Percentiles rank a stretch among this genome's conserved stretches.
phyloP scores from a whole-genome alignment of 2,113 vertebrate genomes.

The Rhizomys pruinosus region DNA sequence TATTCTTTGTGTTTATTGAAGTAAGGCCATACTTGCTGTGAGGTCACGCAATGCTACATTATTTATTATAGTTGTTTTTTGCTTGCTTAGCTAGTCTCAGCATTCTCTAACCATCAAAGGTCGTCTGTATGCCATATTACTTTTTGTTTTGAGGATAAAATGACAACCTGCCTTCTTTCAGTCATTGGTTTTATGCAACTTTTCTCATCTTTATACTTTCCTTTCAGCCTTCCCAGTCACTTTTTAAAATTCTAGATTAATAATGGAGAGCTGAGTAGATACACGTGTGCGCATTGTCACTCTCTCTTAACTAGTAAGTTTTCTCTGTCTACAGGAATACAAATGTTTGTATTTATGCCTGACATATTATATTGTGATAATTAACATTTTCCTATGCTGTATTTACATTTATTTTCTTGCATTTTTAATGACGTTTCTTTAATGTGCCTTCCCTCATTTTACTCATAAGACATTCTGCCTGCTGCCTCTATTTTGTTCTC shows the following conservation, averaged over 20 bases:
- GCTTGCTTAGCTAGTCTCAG: neutral
- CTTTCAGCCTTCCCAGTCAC: neutral
- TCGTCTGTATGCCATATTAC: neutral
- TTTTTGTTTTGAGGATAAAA: neutral
- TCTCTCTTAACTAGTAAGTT: constrained; percentile 2
- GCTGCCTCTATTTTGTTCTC: neutral
- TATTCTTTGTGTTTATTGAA: neutral
- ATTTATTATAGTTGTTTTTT: neutral
- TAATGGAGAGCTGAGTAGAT: neutral
- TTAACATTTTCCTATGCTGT: neutral
- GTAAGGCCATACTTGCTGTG: neutral
- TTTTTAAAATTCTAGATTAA: constrained; percentile 12
- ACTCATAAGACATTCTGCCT: neutral
- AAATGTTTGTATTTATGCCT: neutral
- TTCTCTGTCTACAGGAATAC: neutral
- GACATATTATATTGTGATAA: neutral
- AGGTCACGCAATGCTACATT: neutral
- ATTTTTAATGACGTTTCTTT: neutral
- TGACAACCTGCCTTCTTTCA: neutral
- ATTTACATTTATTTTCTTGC: neutral
- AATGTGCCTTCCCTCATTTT: neutral
- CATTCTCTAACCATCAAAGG: neutral
- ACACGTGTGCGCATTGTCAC: neutral
- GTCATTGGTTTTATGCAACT: neutral
- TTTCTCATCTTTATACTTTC: constrained; percentile 14